Evolutionary conservation across 2,888 invertebrate genomes (phyloP), one percentile per base, ranked within the genome.

Genomic region (Anoplius nigerrimus): DNA sequence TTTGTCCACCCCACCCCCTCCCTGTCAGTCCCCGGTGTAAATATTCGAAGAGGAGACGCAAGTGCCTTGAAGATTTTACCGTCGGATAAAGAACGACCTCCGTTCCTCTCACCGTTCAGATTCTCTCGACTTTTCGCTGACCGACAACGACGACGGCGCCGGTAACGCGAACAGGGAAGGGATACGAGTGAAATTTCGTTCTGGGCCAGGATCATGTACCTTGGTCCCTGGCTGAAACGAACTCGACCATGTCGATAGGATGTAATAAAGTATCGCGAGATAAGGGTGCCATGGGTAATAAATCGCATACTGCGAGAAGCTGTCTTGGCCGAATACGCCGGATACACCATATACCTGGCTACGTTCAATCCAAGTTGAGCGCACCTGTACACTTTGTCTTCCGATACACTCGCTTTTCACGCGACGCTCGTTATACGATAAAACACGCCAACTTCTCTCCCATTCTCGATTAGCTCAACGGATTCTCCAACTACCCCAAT

Each of bases 311-410:
- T 11, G 43, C 62, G 48, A 71, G 71, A 34, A 34, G 48, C 48
- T 48, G 48, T 18, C 66, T 48, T 63, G 54, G 72, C 8, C 34
- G 34, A 34, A 34, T 34, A 34, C 34, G 57, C 45, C 56, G 72
- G 72, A 72, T 73, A 71, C 63, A 60, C 60, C 54, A 69, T 61
- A 73, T 72, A 69, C 69, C 69, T 59, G 69, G 46, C 66, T 73
- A 64, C 66, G 66, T 55, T 64, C 11, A 34, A 11, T 6, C 34
- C 21, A 16, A 24, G 15, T 54, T 59, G 67, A 66, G 62, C 66
- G 69, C 74, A 74, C 74, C 74, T 72, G 74, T 72, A 64, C 66
- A 55, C 55, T 72, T 65, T 72, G 61, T 66, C 63, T 74, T 66
- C 66, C 54, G 59, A 43, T 46, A 53, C 46, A 42, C 27, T 16